Base-by-base conservation (phyloP, 1,140 invertebrate genomes). In the Laupala kohalensis region DNA sequence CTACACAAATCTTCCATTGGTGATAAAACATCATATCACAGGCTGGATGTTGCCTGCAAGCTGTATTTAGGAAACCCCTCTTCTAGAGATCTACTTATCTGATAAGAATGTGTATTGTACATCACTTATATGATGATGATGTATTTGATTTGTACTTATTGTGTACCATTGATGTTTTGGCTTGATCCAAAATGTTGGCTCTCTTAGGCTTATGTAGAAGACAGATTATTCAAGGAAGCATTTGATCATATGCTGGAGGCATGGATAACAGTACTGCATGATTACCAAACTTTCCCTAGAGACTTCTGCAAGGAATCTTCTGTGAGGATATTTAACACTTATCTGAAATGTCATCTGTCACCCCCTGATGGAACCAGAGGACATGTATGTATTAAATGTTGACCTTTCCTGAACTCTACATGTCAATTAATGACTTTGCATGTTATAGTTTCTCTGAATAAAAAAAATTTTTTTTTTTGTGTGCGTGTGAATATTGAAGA, bases 181-280 rank as follows among this genome's bases (percentile, higher is more conserved):
- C n/a, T n/a, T n/a, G n/a, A n/a, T n/a, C n/a, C n/a, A n/a, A 13
- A 27, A 27, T 66, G 65, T 66, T 25, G n/a, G 9, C 26, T 25
- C 23, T 76, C 76, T 23, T 72, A 84, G 83, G 75, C 80, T 24
- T 80, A 77, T 75, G 80, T 84, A 71, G 90, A 90, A 73, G 88
- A 91, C 75, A 84, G 83, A 71, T 79, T 89, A 71, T 92, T 89
- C 79, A 87, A 86, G 79, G 92, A 94, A 79, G 90, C 91, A 1
- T 87, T 93, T 76, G 92, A 93, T 74, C 87, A 87, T 73, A 88
- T 94, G 77, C 81, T 95, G n/a, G 88, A 90, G 77, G 87, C 89
- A 0, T 96, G 93, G 93, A 83, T 88, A 64, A 83, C 84, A 29
- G 81, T 92, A 73, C 78, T 90, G 9, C 84, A 85, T 73, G 86